phyloP scores from a whole-genome alignment of 2,113 vertebrate species.

The Nettapus auritus region DNA sequence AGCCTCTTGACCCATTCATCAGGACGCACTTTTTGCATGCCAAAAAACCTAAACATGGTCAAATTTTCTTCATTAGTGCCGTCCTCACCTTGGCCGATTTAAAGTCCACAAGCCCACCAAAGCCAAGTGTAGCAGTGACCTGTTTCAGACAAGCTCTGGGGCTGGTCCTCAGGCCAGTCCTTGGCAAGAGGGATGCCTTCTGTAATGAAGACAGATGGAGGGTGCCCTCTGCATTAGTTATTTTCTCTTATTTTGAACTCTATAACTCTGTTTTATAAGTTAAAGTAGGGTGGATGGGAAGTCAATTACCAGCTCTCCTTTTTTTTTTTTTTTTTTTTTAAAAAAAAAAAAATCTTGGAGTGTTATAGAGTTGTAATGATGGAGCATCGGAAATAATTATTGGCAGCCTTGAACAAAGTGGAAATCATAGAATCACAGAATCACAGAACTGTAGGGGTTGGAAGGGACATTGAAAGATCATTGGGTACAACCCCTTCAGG shows the following conservation, averaged over 20 bases:
- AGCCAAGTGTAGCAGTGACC: neutral
- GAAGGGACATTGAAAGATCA: too few relatives aligned
- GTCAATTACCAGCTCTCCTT: neutral
- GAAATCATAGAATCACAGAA: too few relatives aligned
- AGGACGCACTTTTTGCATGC: neutral
- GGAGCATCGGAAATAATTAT: neutral
- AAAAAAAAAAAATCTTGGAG: neutral
- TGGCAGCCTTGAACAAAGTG: neutral
- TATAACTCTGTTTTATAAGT: neutral
- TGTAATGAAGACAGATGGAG: neutral
- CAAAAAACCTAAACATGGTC: neutral
- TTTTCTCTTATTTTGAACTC: neutral
- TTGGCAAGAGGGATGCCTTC: neutral
- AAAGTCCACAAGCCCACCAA: neutral
- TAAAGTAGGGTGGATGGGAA: neutral
- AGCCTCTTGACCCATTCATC: neutral
- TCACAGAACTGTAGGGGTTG: too few relatives aligned
- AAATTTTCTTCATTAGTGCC: neutral
- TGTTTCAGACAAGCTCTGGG: neutral
- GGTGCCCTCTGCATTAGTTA: neutral
- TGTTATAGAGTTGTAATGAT: neutral
- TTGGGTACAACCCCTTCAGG: too few relatives aligned
- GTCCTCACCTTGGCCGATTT: neutral
- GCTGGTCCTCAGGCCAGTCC: neutral
- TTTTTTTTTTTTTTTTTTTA: neutral